These are phyloP conservation scores for Semaprochilodus insignis DNA, from an alignment of 2,797 vertebrate genomes.

Conservation along the genomic window DNA sequence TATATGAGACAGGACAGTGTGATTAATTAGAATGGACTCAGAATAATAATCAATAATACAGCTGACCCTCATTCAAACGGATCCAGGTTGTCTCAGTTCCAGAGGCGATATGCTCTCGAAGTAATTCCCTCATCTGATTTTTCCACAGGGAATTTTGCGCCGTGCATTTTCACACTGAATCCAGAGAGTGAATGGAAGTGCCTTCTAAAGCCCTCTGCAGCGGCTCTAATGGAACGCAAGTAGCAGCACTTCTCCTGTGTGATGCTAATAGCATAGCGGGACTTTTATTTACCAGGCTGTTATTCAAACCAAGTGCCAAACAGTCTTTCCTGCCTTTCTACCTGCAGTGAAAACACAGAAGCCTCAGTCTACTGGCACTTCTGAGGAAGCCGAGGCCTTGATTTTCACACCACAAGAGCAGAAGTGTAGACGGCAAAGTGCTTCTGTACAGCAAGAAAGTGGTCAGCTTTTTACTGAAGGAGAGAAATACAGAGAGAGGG, in stretches of 20 bases:
- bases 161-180: not conserved
- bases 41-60: too few species aligned
- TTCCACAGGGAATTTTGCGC: not conserved
- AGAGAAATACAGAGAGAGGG: too few species aligned
- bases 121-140: not conserved
- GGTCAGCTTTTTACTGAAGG: too few species aligned
- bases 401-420: too few species aligned
- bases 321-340: not conserved
- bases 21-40: constrained; percentile 49
- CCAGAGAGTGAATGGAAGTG: not conserved
- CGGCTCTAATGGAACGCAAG: constrained; percentile 7
- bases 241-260: not conserved
- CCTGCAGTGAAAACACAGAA: not conserved
- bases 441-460: too few species aligned
- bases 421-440: too few species aligned
- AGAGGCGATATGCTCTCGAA: not conserved
- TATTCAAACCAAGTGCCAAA: constrained; percentile 10
- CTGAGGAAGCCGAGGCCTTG: too few species aligned
- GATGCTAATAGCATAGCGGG: not conserved
- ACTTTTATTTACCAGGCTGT: not conserved
- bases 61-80: too few species aligned
- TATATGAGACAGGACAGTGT: constrained; percentile 30
- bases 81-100: not conserved
- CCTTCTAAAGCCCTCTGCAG: not conserved
- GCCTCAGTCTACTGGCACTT: not conserved